Conservation (phyloP, 2,888 invertebrate species). For the Watsonalla cultraria region DNA sequence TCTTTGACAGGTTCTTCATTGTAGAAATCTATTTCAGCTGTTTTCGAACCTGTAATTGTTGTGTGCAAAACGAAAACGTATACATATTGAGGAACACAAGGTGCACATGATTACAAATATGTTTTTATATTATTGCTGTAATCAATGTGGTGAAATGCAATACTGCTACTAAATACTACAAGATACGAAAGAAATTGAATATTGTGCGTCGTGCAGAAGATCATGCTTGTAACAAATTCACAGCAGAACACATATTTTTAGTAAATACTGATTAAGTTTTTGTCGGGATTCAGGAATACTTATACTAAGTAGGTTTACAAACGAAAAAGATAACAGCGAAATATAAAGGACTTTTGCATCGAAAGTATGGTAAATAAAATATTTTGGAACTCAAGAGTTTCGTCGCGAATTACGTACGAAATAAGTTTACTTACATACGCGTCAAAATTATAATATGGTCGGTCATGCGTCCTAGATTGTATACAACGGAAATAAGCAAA, state of each 20-base stretch:
- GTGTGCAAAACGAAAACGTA: conserved; percentile 1
- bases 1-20: conserved; percentile 47
- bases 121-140: not conserved
- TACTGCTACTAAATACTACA: not conserved
- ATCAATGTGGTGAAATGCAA: not conserved
- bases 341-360: too few species aligned
- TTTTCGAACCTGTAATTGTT: conserved; percentile 60
- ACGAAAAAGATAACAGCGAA: too few species aligned
- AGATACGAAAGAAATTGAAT: not conserved
- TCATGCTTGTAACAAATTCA: too few species aligned
- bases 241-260: not conserved
- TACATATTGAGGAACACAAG: not conserved
- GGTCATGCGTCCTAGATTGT: too few species aligned
- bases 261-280: not conserved
- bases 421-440: too few species aligned
- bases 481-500: too few species aligned
- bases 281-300: too few species aligned
- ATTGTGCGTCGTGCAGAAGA: not conserved
- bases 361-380: too few species aligned
- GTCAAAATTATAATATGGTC: too few species aligned
- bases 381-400: too few species aligned
- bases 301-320: too few species aligned
- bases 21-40: conserved; percentile 72
- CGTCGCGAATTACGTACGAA: too few species aligned
- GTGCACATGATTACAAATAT: not conserved